Percentiles rank a stretch among this genome's conserved stretches.
These are phyloP conservation scores for Mustela lutreola DNA, from an alignment of 2,113 vertebrate species.

Conservation along the genomic window DNA sequence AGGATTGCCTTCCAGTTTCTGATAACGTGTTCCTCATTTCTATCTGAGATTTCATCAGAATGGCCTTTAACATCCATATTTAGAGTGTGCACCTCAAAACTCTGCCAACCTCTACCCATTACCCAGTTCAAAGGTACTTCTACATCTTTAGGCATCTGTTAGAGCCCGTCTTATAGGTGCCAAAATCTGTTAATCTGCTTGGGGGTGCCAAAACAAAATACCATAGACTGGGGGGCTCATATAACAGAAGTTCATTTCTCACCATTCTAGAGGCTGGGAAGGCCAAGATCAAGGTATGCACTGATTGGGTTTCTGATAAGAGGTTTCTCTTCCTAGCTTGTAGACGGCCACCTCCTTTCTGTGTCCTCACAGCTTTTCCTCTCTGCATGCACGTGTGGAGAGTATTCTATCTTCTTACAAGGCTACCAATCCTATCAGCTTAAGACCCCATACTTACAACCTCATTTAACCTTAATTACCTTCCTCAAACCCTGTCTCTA, in stretches of 20 bases:
- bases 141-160: not conserved
- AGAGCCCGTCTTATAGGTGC: not conserved
- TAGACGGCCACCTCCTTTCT: not conserved
- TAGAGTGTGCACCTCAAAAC: not conserved
- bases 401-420: not conserved
- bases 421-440: not conserved
- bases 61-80: not conserved
- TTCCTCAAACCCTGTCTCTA: not conserved
- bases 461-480: not conserved
- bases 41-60: not conserved
- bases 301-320: not conserved
- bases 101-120: not conserved
- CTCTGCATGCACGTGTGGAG: too few relatives aligned
- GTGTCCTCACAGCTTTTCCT: not conserved
- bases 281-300: not conserved
- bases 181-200: not conserved
- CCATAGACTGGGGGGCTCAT: not conserved
- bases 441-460: not conserved
- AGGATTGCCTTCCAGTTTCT: not conserved
- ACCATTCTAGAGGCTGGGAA: not conserved
- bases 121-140: not conserved
- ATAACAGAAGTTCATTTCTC: not conserved
- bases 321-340: not conserved
- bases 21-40: not conserved
- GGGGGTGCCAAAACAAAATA: not conserved